Conservation (phyloP, 2,113 vertebrate species). For the Platysteira castanea region DNA sequence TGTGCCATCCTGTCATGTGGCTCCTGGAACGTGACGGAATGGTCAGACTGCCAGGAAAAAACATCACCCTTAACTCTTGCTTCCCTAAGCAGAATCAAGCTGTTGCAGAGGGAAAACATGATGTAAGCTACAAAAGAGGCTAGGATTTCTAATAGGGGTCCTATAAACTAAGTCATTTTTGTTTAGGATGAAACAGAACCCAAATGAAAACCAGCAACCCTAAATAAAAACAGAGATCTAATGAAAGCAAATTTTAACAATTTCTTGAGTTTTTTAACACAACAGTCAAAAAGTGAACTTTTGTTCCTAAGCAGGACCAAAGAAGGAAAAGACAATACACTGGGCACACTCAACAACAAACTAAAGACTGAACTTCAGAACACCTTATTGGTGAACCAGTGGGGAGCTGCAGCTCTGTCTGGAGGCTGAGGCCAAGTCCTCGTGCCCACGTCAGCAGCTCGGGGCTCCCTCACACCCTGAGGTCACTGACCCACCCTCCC, state of each 20-base stretch:
- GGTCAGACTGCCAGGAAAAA: conserved; percentile 24
- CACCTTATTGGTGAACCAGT: neutral
- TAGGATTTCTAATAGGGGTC: neutral
- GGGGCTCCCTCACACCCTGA: neutral
- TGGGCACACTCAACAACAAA: neutral
- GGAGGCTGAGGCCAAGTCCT: neutral
- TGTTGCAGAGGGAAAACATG: neutral
- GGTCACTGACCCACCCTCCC: too few relatives aligned
- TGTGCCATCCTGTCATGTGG: conserved; percentile 47
- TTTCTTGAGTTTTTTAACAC: neutral
- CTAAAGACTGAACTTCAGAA: neutral
- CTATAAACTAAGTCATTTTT: neutral
- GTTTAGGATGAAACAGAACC: neutral
- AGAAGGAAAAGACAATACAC: neutral
- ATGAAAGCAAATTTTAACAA: neutral
- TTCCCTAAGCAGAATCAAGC: neutral
- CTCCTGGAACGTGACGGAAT: conserved; percentile 6
- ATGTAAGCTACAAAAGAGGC: neutral
- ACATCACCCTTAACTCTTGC: neutral
- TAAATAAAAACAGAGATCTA: neutral
- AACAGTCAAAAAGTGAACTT: neutral
- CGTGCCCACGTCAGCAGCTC: neutral
- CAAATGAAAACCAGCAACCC: neutral
- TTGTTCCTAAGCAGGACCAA: neutral
- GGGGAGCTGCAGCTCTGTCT: neutral